Evolutionary conservation across 2,113 vertebrate genomes (phyloP), one percentile per base, ranked within the genome.

Genomic region (Ictalurus furcatus): DNA sequence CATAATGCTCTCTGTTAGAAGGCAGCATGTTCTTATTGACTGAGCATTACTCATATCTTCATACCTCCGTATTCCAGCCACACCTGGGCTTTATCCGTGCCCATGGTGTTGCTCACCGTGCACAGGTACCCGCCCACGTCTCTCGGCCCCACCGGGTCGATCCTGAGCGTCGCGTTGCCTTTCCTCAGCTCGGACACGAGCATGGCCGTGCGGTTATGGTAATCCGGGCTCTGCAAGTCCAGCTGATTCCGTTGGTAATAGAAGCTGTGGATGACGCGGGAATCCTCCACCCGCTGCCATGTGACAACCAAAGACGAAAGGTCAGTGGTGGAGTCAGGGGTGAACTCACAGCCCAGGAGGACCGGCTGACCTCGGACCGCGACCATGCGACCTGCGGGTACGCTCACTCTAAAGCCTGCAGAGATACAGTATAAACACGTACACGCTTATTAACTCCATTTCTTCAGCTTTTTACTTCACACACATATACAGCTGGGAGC

Each of bases 21-120:
- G 52, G 3, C 37, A 19, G 25, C 16, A 81, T 23, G 17, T 30
- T 80, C 17, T 34, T 28, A 40, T 25, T 23, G 6, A 76, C 48
- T 86, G 12, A 80, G 21, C 28, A 40, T 30, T 52, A 44, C n/a
- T 48, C 7, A 44, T 28, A 5, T 13, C 28, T 19, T 0, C 65
- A 69, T 86, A 93, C 93, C 93, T 92, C 92, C 91, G 84, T 92
- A 93, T 37, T 63, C 90, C 48, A 93, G 76, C 12, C 81, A 59
- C 28, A 93, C 25, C 23, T 34, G 11, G 12, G 84, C 91, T 73
- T 63, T 92, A 63, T 73, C 90, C 4, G 88, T 85, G n/a, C 93
- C 93, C 34, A 88, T 71, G 34, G 6, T 7, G 52, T 82, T 92
- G 69, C 67, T 93, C 9, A 92, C 91, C 6, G 84, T 74, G 61